These are phyloP conservation scores for Scytalopus superciliaris DNA, from an alignment of 2,113 vertebrate genomes.

Conservation along the genomic window DNA sequence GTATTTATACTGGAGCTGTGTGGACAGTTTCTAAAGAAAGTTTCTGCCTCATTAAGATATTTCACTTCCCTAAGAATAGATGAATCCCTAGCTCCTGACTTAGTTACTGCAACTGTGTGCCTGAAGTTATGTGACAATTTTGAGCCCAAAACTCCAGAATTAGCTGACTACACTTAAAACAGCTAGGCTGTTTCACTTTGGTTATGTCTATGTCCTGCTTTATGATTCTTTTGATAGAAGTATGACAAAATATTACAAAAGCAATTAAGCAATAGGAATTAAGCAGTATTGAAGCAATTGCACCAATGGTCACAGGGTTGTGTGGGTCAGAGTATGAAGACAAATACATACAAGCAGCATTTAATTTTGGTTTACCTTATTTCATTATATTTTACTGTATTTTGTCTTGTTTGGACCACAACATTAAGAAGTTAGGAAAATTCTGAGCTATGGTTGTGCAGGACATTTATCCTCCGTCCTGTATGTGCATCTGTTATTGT, in stretches of 20 bases:
- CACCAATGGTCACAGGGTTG: not conserved
- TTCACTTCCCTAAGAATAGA: not conserved
- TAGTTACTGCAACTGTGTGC: not conserved
- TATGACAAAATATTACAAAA: not conserved
- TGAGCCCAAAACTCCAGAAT: not conserved
- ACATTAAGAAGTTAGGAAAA: not conserved
- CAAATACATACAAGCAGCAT: not conserved
- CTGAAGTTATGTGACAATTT: not conserved
- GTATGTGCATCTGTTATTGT: not conserved
- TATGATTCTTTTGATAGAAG: not conserved
- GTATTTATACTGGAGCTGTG: not conserved
- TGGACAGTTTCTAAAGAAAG: not conserved
- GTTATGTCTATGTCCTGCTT: not conserved
- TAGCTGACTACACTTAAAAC: not conserved
- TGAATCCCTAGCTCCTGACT: not conserved
- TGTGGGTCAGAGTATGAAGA: fast-evolving
- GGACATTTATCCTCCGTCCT: not conserved
- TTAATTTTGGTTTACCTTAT: not conserved
- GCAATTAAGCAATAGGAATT: not conserved
- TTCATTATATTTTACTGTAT: not conserved
- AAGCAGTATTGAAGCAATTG: not conserved
- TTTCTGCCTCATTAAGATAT: not conserved
- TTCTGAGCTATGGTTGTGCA: not conserved
- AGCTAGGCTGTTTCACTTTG: not conserved
- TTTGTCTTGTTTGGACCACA: not conserved